phyloP scores from a whole-genome alignment of 2,797 vertebrate species.

The Oryzias dopingdopingensis region DNA sequence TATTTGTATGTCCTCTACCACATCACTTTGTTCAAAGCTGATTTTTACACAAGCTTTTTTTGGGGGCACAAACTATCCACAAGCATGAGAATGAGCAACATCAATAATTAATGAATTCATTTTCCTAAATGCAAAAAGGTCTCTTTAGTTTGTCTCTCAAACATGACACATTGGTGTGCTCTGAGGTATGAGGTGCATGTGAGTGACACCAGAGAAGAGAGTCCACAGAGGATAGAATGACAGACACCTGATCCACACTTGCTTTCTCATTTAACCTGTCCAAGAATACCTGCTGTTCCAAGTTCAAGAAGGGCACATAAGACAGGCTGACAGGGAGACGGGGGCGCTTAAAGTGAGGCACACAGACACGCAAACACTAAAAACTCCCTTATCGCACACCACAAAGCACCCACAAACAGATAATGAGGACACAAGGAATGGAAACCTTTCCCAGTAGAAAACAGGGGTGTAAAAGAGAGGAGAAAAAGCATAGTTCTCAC shows the following conservation, averaged over 20 bases:
- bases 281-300: constrained; percentile 71
- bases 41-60: too few relatives aligned
- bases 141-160: constrained; percentile 19
- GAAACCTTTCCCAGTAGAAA: constrained; percentile 39
- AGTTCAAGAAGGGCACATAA: constrained; percentile 56
- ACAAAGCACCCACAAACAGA: constrained; percentile 51
- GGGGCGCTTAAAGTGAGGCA: constrained; percentile 25
- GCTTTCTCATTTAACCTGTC: constrained; percentile 75
- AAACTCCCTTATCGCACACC: constrained; percentile 52
- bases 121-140: constrained; percentile 9
- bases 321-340: constrained; percentile 32
- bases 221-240: constrained; percentile 71
- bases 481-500: constrained; percentile 11
- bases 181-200: constrained; percentile 35
- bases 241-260: constrained; percentile 74
- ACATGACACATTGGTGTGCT: constrained; percentile 16
- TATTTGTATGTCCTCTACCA: too few relatives aligned
- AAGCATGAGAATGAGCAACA: constrained; percentile 2
- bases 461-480: constrained; percentile 19
- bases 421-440: constrained; percentile 51
- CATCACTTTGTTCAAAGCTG: too few relatives aligned
- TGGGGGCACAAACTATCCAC: too few relatives aligned
- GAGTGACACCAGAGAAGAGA: constrained; percentile 64
- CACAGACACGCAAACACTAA: constrained; percentile 13
- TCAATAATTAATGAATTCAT: constrained; percentile 53